Evolutionary conservation across 2,113 vertebrate genomes (phyloP).

Genomic region (Ictalurus furcatus): DNA sequence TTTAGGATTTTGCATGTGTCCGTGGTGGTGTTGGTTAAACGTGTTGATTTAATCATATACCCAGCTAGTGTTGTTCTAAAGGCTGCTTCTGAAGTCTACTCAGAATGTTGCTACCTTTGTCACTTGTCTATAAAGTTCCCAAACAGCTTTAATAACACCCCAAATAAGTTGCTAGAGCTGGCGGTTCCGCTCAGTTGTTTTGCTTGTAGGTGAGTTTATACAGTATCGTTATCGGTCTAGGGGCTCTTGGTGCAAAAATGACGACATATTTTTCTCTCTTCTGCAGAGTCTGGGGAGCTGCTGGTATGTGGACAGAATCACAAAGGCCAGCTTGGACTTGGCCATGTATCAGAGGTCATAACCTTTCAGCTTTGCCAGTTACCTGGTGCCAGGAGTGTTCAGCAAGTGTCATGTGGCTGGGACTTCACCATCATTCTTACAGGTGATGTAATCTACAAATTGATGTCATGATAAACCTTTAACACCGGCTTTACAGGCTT

Average conservation of each 20-base stretch:
- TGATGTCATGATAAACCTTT: background rate
- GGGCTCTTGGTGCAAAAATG: conserved; percentile 1
- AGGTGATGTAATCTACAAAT: conserved; percentile 68
- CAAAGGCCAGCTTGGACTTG: conserved; percentile 86
- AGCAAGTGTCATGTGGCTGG: conserved; percentile 88
- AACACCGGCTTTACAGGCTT: background rate
- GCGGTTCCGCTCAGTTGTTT: background rate
- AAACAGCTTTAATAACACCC: background rate
- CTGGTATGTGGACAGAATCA: conserved; percentile 88
- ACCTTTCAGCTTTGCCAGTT: conserved; percentile 74
- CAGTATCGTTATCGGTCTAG: background rate
- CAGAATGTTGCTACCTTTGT: background rate
- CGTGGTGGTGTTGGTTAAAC: background rate
- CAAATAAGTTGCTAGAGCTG: background rate
- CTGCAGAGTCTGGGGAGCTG: conserved; percentile 77
- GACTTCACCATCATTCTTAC: conserved; percentile 88
- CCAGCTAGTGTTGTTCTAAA: background rate
- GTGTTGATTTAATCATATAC: background rate
- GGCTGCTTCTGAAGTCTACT: background rate
- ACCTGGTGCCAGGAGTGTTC: conserved; percentile 66
- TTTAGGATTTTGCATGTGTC: background rate
- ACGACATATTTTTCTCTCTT: background rate
- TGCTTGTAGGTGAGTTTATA: background rate
- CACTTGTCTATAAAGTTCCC: background rate
- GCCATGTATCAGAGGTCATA: conserved; percentile 76